Evolutionary conservation across 1,140 invertebrate genomes (phyloP).

Genomic region (Pseudomyrmex flavicornis): DNA sequence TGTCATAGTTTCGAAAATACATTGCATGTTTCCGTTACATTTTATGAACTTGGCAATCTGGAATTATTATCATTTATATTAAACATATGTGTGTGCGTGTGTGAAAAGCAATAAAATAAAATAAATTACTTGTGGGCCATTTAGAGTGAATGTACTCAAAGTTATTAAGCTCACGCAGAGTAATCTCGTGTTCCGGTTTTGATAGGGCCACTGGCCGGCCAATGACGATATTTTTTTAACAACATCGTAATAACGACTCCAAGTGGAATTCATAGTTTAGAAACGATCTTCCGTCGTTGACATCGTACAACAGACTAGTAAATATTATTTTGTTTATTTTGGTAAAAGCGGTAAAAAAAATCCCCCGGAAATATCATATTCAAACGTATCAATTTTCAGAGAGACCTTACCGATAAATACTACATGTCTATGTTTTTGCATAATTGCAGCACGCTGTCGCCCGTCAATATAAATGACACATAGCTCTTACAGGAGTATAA

Average conservation of each 20-base stretch:
- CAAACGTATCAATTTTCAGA: too few relatives aligned
- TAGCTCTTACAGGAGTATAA: too few relatives aligned
- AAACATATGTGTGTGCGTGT: too few relatives aligned
- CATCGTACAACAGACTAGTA: neutral
- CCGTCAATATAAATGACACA: too few relatives aligned
- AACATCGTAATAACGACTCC: conserved; percentile 4
- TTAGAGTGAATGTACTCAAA: neutral
- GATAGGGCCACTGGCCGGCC: conserved; percentile 15
- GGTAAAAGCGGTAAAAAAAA: too few relatives aligned
- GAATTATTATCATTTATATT: conserved; percentile 1
- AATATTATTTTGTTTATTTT: neutral
- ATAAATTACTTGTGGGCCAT: conserved; percentile 17
- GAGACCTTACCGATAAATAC: too few relatives aligned
- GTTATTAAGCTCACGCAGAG: neutral
- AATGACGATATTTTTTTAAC: conserved; percentile 25
- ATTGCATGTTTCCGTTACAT: neutral
- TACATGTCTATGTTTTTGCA: too few relatives aligned
- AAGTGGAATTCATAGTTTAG: neutral
- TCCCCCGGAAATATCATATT: too few relatives aligned
- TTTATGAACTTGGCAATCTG: conserved; percentile 16
- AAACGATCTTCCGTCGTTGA: neutral
- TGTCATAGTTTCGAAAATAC: conserved; percentile 6
- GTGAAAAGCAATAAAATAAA: too few relatives aligned
- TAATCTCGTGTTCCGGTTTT: neutral
- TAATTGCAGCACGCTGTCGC: too few relatives aligned